Base-by-base conservation (phyloP, 2,888 invertebrate genomes). In the Hydrotaea diabolus region DNA sequence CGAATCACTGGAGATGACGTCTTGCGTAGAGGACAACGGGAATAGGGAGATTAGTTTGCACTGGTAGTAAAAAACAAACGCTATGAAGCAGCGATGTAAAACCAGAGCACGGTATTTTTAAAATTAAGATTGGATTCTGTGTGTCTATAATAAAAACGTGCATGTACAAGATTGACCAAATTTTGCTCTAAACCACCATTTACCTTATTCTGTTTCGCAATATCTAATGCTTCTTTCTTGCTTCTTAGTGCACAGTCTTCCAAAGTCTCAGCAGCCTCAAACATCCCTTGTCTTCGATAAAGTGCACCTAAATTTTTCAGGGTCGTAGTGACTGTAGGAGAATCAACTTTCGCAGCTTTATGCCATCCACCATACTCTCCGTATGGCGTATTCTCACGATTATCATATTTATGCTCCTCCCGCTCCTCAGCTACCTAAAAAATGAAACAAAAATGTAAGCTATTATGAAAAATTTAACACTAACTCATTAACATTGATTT, bases 351-450 rank as follows among this genome's bases (percentile, higher is more conserved):
- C 71, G 98, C 98, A 76, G 98, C 98, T 93, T 98, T 99, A 92
- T 99, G 98, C 98, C 98, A 99, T 23, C 98, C 98, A 17, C 98
- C 98, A 90, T 97, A 97, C 87, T 92, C 92, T 5, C 97, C 97
- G 88, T 97, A 97, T 0, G 98, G 98, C 23, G 96, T 96, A 91
- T 97, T 97, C 91, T 97, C 97, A 90, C 96, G 95, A 93, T 97
- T 97, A 90, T 96, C 94, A 89, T 95, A 95, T 93, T 99, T 99
- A 93, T 98, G 98, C 92, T 98, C 99, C 92, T 99, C 99, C 4
- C 99, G 94, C 91, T 99, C 99, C 93, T 99, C 99, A 0, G 99
- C 99, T 89, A 99, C 98, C 94, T 98, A 97, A 97, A 98, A 72
- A 53, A 46, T 23, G 8, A 36, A 31, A 62, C 17, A 64, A 57